These are phyloP conservation scores for Conus betulinus DNA, from an alignment of 1,140 invertebrate species.

Conservation along the genomic window DNA sequence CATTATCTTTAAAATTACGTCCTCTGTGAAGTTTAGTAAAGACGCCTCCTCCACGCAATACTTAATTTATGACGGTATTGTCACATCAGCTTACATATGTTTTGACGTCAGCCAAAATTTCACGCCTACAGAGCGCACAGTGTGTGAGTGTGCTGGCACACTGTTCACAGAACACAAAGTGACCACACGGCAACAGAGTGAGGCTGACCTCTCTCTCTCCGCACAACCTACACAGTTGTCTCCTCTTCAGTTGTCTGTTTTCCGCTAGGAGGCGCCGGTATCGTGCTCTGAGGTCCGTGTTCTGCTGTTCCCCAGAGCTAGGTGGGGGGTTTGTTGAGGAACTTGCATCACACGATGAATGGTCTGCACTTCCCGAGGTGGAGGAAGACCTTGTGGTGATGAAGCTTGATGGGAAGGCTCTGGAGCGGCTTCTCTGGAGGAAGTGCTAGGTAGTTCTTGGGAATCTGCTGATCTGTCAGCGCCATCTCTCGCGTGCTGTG, in stretches of 20 bases:
- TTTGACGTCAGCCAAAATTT: conserved; percentile 30
- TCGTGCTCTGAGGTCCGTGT: not conserved
- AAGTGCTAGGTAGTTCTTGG: no score
- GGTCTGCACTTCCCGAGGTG: not conserved
- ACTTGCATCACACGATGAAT: not conserved
- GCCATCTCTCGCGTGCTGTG: no score
- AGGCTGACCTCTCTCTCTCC: not conserved
- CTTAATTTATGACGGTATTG: no score
- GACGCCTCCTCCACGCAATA: no score
- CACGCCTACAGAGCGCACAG: conserved; percentile 12
- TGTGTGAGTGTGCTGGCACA: conserved; percentile 10
- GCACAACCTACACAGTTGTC: conserved; percentile 24
- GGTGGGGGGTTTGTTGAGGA: not conserved
- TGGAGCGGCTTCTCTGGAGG: no score
- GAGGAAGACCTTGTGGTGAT: not conserved
- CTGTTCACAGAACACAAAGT: conserved; percentile 27
- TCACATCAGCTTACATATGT: conserved; percentile 15
- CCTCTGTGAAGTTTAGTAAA: no score
- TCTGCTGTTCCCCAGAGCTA: not conserved
- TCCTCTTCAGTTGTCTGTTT: conserved; percentile 24
- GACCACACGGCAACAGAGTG: conserved; percentile 29
- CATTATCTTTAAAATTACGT: not conserved
- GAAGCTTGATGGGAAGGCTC: no score
- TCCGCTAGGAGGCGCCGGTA: conserved; percentile 18
- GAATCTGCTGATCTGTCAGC: no score